phyloP scores from a whole-genome alignment of 2,888 invertebrate genomes.

The Stictocephala bisonia region DNA sequence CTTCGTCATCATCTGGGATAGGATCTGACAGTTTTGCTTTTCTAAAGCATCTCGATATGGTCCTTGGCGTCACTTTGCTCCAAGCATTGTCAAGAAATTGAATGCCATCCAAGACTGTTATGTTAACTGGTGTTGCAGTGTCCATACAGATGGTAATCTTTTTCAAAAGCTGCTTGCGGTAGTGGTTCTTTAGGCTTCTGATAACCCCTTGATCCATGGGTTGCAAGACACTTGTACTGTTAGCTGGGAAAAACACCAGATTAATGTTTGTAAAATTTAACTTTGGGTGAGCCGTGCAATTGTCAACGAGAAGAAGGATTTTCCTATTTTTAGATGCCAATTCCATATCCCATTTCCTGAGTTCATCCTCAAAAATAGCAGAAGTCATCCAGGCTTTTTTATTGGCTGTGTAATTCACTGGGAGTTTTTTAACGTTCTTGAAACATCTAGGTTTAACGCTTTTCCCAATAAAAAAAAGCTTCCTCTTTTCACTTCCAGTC shows the following conservation, averaged over 20 bases:
- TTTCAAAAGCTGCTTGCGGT: conserved; percentile 22
- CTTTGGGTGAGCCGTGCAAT: conserved; percentile 58
- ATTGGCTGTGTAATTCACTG: conserved; percentile 18
- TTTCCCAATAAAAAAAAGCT: conserved; percentile 42
- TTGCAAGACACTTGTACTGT: conserved; percentile 38
- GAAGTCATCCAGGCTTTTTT: conserved; percentile 40
- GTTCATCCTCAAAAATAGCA: conserved; percentile 42
- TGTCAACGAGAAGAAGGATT: no score
- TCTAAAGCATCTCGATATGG: conserved; percentile 13
- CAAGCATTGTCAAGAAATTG: background rate
- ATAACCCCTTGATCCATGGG: conserved; percentile 45
- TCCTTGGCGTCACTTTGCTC: background rate
- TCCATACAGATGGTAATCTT: background rate
- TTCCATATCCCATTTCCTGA: conserved; percentile 57
- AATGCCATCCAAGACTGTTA: conserved; percentile 5
- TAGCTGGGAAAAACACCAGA: conserved; percentile 54
- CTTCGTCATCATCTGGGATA: conserved; percentile 11
- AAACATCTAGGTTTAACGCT: conserved; percentile 37
- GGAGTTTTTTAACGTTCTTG: conserved; percentile 35
- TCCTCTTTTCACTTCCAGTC: conserved; percentile 61
- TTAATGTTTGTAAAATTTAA: conserved; percentile 52
- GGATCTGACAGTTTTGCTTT: conserved; percentile 16
- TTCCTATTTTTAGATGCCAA: conserved; percentile 55
- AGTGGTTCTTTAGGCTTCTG: conserved; percentile 14
- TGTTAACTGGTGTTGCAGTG: background rate